Conservation (phyloP, 2,888 invertebrate genomes). For the Ichneumon xanthorius region DNA sequence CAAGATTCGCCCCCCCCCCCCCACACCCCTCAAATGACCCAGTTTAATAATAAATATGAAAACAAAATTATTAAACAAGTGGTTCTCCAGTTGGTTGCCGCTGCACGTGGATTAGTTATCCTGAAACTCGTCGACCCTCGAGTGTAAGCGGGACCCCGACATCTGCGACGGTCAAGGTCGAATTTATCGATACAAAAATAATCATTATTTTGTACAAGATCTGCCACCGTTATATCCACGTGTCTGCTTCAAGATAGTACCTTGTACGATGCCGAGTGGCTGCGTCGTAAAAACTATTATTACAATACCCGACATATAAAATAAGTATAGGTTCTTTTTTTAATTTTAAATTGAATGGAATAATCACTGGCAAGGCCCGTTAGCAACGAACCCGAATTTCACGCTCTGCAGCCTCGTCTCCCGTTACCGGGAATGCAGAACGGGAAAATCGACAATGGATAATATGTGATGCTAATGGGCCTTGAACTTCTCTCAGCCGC, state of each 20-base stretch:
- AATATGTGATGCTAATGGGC: constrained; percentile 74
- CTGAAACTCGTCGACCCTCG: constrained; percentile 56
- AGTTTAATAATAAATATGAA: constrained; percentile 28
- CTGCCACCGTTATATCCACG: constrained; percentile 74
- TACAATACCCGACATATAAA: constrained; percentile 64
- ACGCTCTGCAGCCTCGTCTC: constrained; percentile 67
- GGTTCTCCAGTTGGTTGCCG: constrained; percentile 64
- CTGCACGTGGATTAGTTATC: constrained; percentile 25
- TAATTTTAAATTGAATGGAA: constrained; percentile 66
- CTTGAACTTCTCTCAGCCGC: constrained; percentile 73
- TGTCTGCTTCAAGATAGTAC: constrained; percentile 75
- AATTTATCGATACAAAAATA: background rate
- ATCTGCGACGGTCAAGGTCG: constrained; percentile 69
- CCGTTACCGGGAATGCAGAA: constrained; percentile 63
- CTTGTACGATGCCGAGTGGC: constrained; percentile 67
- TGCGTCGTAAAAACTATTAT: constrained; percentile 70
- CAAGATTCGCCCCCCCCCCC: constrained; percentile 67
- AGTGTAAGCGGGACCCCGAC: constrained; percentile 59
- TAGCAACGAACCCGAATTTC: constrained; percentile 72
- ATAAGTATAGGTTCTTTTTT: constrained; percentile 76
- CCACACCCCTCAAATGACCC: background rate
- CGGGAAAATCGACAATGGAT: constrained; percentile 60
- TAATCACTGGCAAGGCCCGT: constrained; percentile 71
- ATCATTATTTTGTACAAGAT: constrained; percentile 63
- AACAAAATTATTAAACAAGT: constrained; percentile 45